Conservation (phyloP, 2,113 vertebrate species). For the Pyxicephalus adspersus region DNA sequence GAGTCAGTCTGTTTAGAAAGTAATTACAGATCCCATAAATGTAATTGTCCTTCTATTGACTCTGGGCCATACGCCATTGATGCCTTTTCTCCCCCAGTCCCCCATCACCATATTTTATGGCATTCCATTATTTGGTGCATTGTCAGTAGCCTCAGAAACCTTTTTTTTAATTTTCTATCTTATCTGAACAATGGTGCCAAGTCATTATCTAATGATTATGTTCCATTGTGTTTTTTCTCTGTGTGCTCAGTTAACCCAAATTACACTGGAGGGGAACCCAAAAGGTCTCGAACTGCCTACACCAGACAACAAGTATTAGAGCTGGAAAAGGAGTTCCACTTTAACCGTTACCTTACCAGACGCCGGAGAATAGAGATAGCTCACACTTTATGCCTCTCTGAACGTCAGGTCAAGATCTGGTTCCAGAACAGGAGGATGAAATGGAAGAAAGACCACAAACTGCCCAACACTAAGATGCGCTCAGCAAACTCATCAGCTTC, state of each 20-base stretch:
- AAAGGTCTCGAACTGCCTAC: constrained; percentile 98
- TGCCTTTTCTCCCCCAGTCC: constrained; percentile 87
- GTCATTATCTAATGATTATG: constrained; percentile 84
- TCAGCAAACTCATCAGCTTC: constrained; percentile 84
- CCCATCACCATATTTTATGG: constrained; percentile 85
- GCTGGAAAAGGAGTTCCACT: constrained; percentile 99
- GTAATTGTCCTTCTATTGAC: constrained; percentile 91
- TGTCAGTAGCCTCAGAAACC: constrained; percentile 76
- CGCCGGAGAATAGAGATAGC: constrained; percentile 97
- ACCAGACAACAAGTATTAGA: constrained; percentile 98
- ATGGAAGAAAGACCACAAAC: constrained; percentile 99
- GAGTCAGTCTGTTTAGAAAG: constrained; percentile 91
- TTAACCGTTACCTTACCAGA: constrained; percentile 98
- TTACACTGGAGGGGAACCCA: constrained; percentile 96
- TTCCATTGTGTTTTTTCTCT: constrained; percentile 77
- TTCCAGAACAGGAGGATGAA: constrained; percentile 99
- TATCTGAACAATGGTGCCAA: constrained; percentile 78
- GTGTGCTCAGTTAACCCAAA: constrained; percentile 87
- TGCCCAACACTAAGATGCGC: constrained; percentile 98
- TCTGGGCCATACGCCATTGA: constrained; percentile 89
- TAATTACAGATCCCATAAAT: constrained; percentile 98
- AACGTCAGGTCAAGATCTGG: constrained; percentile 99
- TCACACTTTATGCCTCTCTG: constrained; percentile 94
- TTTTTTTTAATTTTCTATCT: constrained; percentile 66
- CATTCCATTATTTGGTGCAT: constrained; percentile 75